Conservation (phyloP, 2,113 vertebrate genomes). For the Lasiurus borealis region DNA sequence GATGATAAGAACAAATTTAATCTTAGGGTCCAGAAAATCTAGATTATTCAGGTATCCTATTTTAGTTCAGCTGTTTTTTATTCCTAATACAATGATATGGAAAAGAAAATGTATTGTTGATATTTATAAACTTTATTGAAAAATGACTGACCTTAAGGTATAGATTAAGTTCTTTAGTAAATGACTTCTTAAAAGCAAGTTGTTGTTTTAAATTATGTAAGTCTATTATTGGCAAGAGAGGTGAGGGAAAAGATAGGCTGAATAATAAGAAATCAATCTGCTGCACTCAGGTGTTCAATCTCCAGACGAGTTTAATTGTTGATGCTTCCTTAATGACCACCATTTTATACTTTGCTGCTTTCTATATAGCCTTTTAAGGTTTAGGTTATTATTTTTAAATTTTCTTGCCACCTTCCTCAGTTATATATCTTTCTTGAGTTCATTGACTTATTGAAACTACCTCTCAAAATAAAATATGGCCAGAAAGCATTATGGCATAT, state of each 20-base stretch:
- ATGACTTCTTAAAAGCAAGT: constrained; percentile 6
- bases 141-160: background rate
- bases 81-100: background rate
- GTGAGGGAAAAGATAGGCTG: background rate
- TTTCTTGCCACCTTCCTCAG: background rate
- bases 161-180: background rate
- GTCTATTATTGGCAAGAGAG: background rate
- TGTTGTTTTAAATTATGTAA: constrained; percentile 14
- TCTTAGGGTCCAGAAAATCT: background rate
- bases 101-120: background rate
- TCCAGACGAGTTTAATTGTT: constrained; percentile 11
- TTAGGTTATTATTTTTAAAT: background rate
- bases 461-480: background rate
- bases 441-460: background rate
- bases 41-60: background rate
- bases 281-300: background rate
- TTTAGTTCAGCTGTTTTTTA: background rate
- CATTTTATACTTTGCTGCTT: background rate
- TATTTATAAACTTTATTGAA: background rate
- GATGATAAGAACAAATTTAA: background rate
- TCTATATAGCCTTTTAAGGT: background rate
- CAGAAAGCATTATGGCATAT: background rate
- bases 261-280: background rate
- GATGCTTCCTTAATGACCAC: background rate
- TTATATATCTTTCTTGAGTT: background rate